Percentiles rank a stretch among this genome's conserved stretches.
Evolutionary conservation across 2,797 vertebrate genomes (phyloP).

Genomic region (Botia almorhae): DNA sequence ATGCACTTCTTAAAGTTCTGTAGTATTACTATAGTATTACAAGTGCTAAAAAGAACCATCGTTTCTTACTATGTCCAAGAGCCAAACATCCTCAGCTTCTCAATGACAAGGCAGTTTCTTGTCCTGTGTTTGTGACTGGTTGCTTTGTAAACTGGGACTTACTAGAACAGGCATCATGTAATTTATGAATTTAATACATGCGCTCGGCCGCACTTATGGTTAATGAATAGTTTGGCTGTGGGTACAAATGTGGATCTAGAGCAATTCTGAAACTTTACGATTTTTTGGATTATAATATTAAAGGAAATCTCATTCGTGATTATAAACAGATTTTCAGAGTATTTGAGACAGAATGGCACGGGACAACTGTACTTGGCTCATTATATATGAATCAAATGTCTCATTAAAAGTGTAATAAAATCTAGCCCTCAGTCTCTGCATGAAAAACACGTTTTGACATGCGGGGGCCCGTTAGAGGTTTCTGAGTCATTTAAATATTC

Average conservation of each 20-base stretch:
- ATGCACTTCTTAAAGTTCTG: too few species aligned
- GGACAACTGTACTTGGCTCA: constrained; percentile 18
- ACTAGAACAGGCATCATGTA: constrained; percentile 4
- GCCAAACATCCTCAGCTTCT: neutral
- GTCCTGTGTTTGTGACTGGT: neutral
- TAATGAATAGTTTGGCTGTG: neutral
- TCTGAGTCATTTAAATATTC: neutral
- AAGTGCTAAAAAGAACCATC: too few species aligned
- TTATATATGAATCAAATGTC: constrained; percentile 43
- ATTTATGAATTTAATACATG: constrained; percentile 24
- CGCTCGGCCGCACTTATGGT: neutral
- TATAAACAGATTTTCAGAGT: constrained; percentile 29
- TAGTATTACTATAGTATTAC: neutral
- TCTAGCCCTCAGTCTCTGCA: constrained; percentile 35
- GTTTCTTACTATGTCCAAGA: too few species aligned
- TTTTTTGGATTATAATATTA: constrained; percentile 34
- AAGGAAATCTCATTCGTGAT: constrained; percentile 34
- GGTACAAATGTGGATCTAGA: neutral
- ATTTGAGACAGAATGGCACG: constrained; percentile 19
- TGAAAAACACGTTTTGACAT: constrained; percentile 45
- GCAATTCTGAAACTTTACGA: constrained; percentile 1
- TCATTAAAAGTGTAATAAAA: constrained; percentile 49
- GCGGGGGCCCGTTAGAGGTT: constrained; percentile 10
- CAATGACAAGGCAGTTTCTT: neutral
- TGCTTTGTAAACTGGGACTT: neutral